A percentile compares a stretch with the other conserved stretches of the same genome.
These are phyloP conservation scores for Drosophila arizonae DNA, from an alignment of 1,140 invertebrate genomes.

Conservation along the genomic window DNA sequence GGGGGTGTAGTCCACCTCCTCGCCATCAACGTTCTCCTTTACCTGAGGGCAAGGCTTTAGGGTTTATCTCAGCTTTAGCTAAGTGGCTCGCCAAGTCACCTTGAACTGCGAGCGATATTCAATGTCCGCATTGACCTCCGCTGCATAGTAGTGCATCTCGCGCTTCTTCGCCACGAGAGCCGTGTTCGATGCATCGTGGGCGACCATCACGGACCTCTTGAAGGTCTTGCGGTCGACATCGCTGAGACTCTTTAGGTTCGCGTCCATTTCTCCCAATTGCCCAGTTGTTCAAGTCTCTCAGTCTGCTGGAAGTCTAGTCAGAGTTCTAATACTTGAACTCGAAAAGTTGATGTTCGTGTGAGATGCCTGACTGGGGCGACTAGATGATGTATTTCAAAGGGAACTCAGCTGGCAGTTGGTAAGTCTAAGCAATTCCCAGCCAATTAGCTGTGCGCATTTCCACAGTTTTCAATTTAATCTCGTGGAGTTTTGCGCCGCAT, in stretches of 20 bases:
- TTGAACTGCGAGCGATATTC: constrained; percentile 47
- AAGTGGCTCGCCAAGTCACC: constrained; percentile 13
- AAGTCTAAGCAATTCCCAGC: too few relatives aligned
- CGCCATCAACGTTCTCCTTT: constrained; percentile 30
- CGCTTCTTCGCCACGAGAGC: constrained; percentile 4
- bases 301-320: too few relatives aligned
- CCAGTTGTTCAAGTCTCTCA: too few relatives aligned
- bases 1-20: constrained; percentile 54
- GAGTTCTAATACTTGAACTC: too few relatives aligned
- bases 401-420: too few relatives aligned
- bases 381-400: too few relatives aligned
- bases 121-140: constrained; percentile 38
- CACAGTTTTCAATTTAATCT: not conserved
- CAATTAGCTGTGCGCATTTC: too few relatives aligned
- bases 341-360: too few relatives aligned
- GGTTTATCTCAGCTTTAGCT: too few relatives aligned
- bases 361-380: too few relatives aligned
- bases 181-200: not conserved
- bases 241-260: not conserved
- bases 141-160: constrained; percentile 30
- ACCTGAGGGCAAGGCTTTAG: constrained; percentile 28
- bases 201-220: constrained; percentile 56
- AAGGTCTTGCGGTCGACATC: not conserved
- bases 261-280: constrained; percentile 3
- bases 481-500: constrained; percentile 7